A percentile compares a stretch with the other conserved stretches of the same genome.
Evolutionary conservation across 2,797 vertebrate genomes (phyloP).

Genomic region (Chromobotia macracanthus): DNA sequence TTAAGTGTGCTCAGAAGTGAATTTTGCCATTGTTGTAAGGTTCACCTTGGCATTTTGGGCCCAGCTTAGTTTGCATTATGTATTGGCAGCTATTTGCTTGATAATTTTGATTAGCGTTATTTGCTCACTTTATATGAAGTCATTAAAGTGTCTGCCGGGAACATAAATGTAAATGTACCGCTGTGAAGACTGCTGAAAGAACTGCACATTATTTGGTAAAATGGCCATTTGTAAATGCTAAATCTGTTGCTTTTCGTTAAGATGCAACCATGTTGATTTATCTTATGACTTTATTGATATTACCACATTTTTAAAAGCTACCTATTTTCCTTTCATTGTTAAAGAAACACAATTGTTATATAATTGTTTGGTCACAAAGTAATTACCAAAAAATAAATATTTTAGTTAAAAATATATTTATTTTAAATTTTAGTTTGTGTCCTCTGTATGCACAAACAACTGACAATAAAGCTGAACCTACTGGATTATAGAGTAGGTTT

Average conservation of each 20-base stretch:
- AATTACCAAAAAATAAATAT: no score
- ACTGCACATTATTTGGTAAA: background rate
- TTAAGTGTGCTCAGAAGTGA: no score
- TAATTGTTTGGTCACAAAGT: no score
- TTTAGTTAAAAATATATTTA: no score
- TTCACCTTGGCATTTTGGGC: background rate
- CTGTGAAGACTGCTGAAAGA: background rate
- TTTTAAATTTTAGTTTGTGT: no score
- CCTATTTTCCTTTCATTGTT: no score
- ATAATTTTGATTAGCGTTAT: background rate
- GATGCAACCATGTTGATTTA: no score
- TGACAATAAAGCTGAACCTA: slow-evolving; percentile 30
- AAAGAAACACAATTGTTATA: no score
- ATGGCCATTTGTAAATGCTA: background rate
- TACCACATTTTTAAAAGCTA: no score
- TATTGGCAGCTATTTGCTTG: background rate
- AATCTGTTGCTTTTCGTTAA: background rate
- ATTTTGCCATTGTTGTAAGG: no score
- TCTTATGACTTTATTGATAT: no score
- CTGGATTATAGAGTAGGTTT: slow-evolving; percentile 19
- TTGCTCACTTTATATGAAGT: background rate
- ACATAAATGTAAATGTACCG: no score
- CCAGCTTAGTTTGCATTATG: background rate
- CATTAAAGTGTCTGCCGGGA: background rate
- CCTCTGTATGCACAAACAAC: background rate